Evolutionary conservation across 2,888 invertebrate genomes (phyloP), one percentile per base, ranked within the genome.

Genomic region (Cerceris ruficornis): DNA sequence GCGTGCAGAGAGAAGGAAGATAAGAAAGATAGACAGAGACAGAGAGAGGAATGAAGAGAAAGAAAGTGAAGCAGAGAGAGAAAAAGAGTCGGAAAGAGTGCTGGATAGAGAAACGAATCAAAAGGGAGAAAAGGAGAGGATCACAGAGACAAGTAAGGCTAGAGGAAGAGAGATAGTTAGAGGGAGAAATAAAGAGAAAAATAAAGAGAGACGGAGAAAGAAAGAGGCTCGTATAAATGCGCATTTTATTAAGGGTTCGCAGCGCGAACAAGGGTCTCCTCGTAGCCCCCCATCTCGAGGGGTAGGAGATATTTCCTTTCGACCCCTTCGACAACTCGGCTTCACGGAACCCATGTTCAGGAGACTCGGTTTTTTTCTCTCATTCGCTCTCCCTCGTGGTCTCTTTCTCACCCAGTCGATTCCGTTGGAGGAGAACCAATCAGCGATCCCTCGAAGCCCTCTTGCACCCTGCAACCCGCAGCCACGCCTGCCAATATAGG

Each of bases 401-500:
- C 55, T 55, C 55, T 68, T 59, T 82, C 80, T 82, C 83, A 75
- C 76, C 77, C 82, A 81, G 87, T 86, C 86, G 82, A 82, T 87
- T 79, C 80, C 80, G 77, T 80, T 80, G 77, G 83, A 85, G 75
- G 86, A 84, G 88, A 91, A 90, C 92, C 92, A 92, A 92, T 92
- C 91, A 91, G 90, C 89, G 86, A 85, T 87, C 90, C 88, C 87
- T 81, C 85, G 82, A 75, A 87, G 81, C 89, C 87, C 88, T 87
- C 87, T 86, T 87, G 86, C 88, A 86, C 90, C 90, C 87, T 86
- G 84, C 85, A 86, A 82, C 85, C 90, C 88, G 80, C 90, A 88
- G 90, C 92, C 92, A 92, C 92, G 92, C 92, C 92, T 92, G 92
- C 92, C 91, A 91, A 92, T 92, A 91, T 90, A 91, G 88, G 89